Base-by-base conservation (phyloP, 1,140 invertebrate species). In the Trachelipus rathkii region DNA sequence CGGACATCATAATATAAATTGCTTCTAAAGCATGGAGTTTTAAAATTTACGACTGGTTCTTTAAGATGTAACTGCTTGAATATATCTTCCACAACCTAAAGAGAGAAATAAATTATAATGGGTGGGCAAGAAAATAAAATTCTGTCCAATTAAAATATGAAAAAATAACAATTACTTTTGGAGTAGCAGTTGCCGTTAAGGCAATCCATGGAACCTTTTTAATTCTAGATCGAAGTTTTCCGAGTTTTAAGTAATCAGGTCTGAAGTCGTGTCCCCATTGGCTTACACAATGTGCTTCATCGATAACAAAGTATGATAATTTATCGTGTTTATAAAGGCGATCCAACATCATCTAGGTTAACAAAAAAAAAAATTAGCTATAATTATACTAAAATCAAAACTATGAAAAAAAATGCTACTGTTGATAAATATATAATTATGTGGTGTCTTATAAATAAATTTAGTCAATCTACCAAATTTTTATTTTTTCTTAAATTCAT, bases 181-280 rank as follows among this genome's bases (percentile, higher is more conserved):
- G 75, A 77, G 88, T 89, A 10, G 91, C 91, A 0, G 97, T 99
- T 6, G 97, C 97, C 23, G 97, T 99, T n/a, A 99, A 84, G 0
- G 95, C 96, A 24, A 98, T 88, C 87, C 90, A 95, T 23, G 92
- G 90, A 50, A 96, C 88, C 69, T 87, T 85, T 67, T 88, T 89
- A 84, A 91, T 92, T 81, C 88, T 89, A 72, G 87, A 85, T 78
- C 93, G 86, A 10, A 97, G 84, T 19, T 88, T 82, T 10, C 92
- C 93, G 3, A 99, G 85, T 85, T 92, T 95, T 5, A 97, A 87
- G 85, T 98, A 99, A 85, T 98, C 94, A 9, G 81, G 79, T 43
- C 96, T 87, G 85, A 99, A 99, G 85, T 98, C 96, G 86, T 99
- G 96, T 0, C 96, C 96, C 96, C 96, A 99, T 82, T 98, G 92